Evolutionary conservation across 2,113 vertebrate species (phyloP).

Genomic region (Phainopepla nitens): DNA sequence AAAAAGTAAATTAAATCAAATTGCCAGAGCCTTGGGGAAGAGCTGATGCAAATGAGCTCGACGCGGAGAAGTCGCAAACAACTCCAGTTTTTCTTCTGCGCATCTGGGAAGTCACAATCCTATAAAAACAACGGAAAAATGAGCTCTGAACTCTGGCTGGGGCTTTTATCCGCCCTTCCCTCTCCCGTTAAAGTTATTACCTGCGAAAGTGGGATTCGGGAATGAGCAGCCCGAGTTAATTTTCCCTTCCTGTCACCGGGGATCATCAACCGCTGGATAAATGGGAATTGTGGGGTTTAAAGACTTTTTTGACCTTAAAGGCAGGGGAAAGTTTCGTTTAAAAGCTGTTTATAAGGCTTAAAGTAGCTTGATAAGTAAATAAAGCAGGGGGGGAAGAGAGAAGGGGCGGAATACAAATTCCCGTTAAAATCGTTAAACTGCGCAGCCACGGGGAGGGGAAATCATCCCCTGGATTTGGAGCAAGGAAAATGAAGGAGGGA

Average conservation of each 20-base stretch:
- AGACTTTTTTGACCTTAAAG: conserved; percentile 36
- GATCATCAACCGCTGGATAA: not conserved
- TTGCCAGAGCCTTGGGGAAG: not conserved
- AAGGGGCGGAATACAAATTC: not conserved
- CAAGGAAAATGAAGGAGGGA: not conserved
- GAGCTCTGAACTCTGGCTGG: not conserved
- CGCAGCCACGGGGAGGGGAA: not conserved
- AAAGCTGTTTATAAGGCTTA: not conserved
- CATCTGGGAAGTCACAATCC: not conserved
- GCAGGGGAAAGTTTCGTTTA: not conserved
- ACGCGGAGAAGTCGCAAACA: not conserved
- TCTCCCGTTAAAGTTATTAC: not conserved
- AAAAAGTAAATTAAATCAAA: conserved; percentile 52
- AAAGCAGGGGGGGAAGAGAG: not conserved
- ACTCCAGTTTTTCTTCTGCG: not conserved
- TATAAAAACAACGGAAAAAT: not conserved
- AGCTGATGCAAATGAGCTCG: conserved; percentile 6
- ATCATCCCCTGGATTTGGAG: rapidly evolving
- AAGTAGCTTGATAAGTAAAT: not conserved
- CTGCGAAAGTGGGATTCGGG: not conserved
- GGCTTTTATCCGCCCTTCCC: not conserved
- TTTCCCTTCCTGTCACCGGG: not conserved
- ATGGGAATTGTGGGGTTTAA: not conserved
- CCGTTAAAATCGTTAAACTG: not conserved
- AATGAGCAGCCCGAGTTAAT: not conserved